Evolutionary conservation across 2,797 vertebrate species (phyloP).

Genomic region (Chaetodon trifasciatus): DNA sequence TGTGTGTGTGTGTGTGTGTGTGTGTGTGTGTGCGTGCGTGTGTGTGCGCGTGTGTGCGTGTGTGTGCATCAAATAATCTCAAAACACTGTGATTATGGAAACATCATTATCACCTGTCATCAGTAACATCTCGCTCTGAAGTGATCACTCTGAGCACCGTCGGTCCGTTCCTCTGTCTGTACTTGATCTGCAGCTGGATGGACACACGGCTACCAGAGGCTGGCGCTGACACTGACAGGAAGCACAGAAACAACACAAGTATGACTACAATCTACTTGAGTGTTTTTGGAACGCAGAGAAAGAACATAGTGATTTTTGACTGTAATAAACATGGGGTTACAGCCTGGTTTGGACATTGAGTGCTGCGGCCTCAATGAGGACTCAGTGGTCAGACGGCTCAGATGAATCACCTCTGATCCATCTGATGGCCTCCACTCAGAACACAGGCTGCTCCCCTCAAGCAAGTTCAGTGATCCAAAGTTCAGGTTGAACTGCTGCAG

Average conservation of each 20-base stretch:
- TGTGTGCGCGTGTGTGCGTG: not conserved
- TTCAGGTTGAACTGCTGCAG: slow-evolving; percentile 3
- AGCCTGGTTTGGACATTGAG: not conserved
- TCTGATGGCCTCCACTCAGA: not conserved
- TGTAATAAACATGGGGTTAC: no score
- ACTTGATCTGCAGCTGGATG: slow-evolving; percentile 82
- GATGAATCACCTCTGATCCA: not conserved
- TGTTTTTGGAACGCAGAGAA: not conserved
- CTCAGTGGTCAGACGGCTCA: not conserved
- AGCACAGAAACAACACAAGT: not conserved
- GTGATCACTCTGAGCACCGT: slow-evolving; percentile 79
- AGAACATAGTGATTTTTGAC: not conserved
- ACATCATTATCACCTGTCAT: slow-evolving; percentile 75
- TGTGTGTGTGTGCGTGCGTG: not conserved
- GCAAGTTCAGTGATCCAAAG: not conserved
- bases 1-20: not conserved
- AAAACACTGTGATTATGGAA: slow-evolving; percentile 25
- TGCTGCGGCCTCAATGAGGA: not conserved
- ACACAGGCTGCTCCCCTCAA: not conserved
- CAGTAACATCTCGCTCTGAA: slow-evolving; percentile 69
- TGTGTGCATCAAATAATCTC: not conserved
- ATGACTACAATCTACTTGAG: not conserved
- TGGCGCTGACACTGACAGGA: slow-evolving; percentile 33
- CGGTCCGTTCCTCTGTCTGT: slow-evolving; percentile 71
- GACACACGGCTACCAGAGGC: slow-evolving; percentile 64